Evolutionary conservation across 2,888 invertebrate genomes (phyloP), one percentile per base, ranked within the genome.

Genomic region (Lasius fuliginosus): DNA sequence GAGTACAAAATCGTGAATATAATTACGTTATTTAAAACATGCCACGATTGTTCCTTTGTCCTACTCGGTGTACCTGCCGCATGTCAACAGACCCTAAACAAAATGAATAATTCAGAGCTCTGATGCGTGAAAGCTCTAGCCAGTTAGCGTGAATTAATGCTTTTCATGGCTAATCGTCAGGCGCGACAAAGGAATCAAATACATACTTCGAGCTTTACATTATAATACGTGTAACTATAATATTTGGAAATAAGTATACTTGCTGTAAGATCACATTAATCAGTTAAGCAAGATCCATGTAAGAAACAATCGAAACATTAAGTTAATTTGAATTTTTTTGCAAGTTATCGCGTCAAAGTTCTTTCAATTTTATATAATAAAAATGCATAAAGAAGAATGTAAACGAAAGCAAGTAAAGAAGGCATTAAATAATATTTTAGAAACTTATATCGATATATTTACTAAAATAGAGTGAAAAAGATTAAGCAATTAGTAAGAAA

Each of bases 51-150:
- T 75, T 77, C 76, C 77, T 76, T 67, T 77, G 82, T 83, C n/a
- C n/a, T 40, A 83, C 27, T 58, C 46, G 67, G 49, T 65, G 75
- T 65, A 75, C 65, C 53, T 65, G 53, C 65, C 65, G 53, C 82
- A 46, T 77, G 77, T 77, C 82, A 77, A 64, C 64, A 77, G 27
- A 46, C 77, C 46, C 82, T 83, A 83, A 83, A 83, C 77, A 83
- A 83, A 83, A 83, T 83, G 77, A 77, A 83, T 83, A 77, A 83
- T 83, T 83, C 79, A 83, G 65, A n/a, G 58, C 64, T 36, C n/a
- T 33, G 67, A 60, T 33, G 42, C 46, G 73, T 46, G 60, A 81
- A 73, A 81, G 58, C 79, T 58, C 33, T 30, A 68, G 58, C 49
- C 58, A 73, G 46, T 60, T 58, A 46, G 73, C 60, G 46, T 71